phyloP scores from a whole-genome alignment of 2,113 vertebrate genomes.

The Muntiacus reevesi region DNA sequence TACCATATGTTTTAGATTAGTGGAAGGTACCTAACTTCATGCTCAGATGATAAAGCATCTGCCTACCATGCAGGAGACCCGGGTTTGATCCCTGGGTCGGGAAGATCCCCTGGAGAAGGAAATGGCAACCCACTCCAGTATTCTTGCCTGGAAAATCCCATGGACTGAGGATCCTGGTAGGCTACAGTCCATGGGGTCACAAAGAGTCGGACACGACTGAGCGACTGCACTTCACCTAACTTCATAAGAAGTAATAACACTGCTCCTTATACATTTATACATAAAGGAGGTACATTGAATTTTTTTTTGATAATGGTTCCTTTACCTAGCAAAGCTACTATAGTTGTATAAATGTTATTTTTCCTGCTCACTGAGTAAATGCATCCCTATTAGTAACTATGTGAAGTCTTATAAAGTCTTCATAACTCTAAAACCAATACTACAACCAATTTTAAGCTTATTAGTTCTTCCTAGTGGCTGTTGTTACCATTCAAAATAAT shows the following conservation, averaged over 20 bases:
- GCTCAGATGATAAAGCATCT: too few relatives aligned
- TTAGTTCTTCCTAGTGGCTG: neutral
- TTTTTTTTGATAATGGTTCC: slow-evolving; percentile 14
- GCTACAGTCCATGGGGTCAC: too few relatives aligned
- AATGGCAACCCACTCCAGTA: too few relatives aligned
- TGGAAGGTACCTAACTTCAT: neutral
- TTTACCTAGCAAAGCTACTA: neutral
- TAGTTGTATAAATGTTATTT: neutral
- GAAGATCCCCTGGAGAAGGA: too few relatives aligned
- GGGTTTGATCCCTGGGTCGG: too few relatives aligned
- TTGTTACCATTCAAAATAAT: slow-evolving; percentile 16
- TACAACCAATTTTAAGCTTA: neutral
- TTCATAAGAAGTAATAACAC: neutral
- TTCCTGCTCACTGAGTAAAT: neutral
- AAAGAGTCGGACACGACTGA: too few relatives aligned
- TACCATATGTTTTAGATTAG: neutral
- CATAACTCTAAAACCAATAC: neutral
- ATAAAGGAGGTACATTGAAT: neutral
- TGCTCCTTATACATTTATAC: neutral
- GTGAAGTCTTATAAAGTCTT: neutral
- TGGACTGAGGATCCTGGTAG: too few relatives aligned
- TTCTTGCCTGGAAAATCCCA: too few relatives aligned
- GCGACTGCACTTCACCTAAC: neutral
- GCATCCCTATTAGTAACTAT: neutral
- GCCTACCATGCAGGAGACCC: too few relatives aligned